Conservation (phyloP, 2,113 vertebrate genomes). For the Anarrhichthys ocellatus region DNA sequence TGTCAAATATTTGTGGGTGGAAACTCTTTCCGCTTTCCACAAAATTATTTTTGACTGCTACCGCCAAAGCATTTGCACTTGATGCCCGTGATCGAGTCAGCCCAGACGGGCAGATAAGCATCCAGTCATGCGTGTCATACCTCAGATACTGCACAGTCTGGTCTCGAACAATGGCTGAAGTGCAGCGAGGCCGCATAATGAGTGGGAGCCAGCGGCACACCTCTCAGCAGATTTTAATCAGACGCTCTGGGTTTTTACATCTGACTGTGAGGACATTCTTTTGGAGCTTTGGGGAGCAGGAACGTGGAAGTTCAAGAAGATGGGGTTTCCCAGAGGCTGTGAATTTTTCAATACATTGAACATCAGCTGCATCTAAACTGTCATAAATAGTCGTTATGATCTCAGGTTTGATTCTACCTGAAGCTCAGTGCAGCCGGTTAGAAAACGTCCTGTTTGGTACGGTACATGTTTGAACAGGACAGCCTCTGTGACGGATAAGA, state of each 20-base stretch:
- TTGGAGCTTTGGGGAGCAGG: background rate
- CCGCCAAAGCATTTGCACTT: slow-evolving; percentile 35
- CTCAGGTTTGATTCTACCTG: background rate
- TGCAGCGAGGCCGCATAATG: slow-evolving; percentile 5
- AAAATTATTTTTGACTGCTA: slow-evolving; percentile 10
- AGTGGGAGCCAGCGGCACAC: slow-evolving; percentile 28
- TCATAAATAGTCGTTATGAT: background rate
- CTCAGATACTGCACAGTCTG: background rate
- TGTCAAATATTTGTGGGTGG: slow-evolving; percentile 72
- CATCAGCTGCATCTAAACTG: background rate
- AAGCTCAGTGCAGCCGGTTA: background rate
- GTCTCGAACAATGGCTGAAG: background rate
- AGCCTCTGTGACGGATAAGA: slow-evolving; percentile 38
- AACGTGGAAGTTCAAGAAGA: background rate
- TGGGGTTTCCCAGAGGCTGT: background rate
- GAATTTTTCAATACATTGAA: background rate
- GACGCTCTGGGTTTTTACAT: slow-evolving; percentile 1
- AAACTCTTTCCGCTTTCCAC: slow-evolving; percentile 61
- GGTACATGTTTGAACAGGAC: slow-evolving; percentile 32
- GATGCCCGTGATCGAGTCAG: slow-evolving; percentile 27
- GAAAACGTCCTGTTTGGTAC: background rate
- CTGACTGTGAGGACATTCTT: slow-evolving; percentile 9
- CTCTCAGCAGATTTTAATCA: slow-evolving; percentile 52
- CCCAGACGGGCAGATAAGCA: slow-evolving; percentile 12
- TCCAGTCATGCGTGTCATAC: background rate